Evolutionary conservation across 2,888 invertebrate species (phyloP).

Genomic region (Iselma pallidipennis): DNA sequence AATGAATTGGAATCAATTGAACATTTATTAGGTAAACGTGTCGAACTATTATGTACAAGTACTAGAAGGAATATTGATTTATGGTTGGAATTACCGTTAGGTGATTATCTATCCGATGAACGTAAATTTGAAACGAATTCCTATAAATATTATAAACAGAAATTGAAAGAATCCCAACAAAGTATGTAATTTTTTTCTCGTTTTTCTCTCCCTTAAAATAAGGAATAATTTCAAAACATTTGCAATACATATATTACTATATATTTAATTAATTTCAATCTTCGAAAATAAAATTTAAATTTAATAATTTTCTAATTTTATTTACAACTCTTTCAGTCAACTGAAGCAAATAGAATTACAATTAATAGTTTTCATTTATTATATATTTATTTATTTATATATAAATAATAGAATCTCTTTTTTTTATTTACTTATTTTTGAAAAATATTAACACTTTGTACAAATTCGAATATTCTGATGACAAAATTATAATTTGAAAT

Average conservation of each 20-base stretch:
- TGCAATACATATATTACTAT: too few relatives aligned
- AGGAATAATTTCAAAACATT: too few relatives aligned
- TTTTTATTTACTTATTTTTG: constrained; percentile 9
- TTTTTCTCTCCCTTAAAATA: too few relatives aligned
- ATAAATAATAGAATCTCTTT: constrained; percentile 14
- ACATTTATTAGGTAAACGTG: not conserved
- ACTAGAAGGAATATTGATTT: not conserved
- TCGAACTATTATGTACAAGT: not conserved
- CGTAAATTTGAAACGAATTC: not conserved
- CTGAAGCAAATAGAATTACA: constrained; percentile 22
- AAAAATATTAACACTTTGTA: constrained; percentile 20
- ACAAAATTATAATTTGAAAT: constrained; percentile 12
- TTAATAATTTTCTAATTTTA: constrained; percentile 21
- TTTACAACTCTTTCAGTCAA: constrained; percentile 20
- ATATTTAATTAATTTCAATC: too few relatives aligned
- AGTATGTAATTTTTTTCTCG: not conserved
- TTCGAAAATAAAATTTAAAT: too few relatives aligned
- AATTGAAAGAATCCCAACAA: not conserved
- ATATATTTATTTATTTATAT: constrained; percentile 6
- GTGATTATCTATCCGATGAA: not conserved
- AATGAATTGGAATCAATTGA: not conserved
- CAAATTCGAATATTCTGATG: constrained; percentile 9
- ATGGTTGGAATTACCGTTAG: not conserved
- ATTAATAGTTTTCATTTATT: constrained; percentile 7
- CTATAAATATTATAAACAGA: constrained; percentile 1